Base-by-base conservation (phyloP, 2,113 vertebrate species). In the Polypterus bichir region DNA sequence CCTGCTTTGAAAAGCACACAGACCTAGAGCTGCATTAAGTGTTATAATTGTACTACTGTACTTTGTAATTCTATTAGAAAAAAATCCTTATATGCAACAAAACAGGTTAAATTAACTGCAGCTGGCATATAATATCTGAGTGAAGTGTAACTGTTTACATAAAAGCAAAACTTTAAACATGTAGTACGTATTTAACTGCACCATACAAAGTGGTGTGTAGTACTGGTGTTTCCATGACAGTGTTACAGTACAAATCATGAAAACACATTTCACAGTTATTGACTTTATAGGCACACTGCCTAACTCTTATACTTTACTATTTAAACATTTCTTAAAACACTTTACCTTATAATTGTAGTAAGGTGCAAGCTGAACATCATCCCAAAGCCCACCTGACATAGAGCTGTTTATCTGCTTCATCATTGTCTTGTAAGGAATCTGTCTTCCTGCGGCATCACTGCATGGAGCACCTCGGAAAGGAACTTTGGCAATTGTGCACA, bases 381-480 rank as follows among this genome's bases (percentile, higher is more conserved):
- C 81, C 96, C 96, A 97, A 45, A 90, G 76, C 51, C 78, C 67
- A 55, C 90, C 92, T 9, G 89, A 88, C 60, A 85, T n/a, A 2
- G 94, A 97, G 64, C 56, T 73, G 60, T 89, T 87, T 62, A 92
- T 69, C 74, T 89, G 85, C 70, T 84, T 83, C 91, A 93, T 95
- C 59, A 98, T 87, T 51, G 57, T 63, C 58, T 79, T 69, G 5
- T 97, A 98, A 1, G 88, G 51, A 3, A 94, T 83, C 71, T 98
- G 94, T 4, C 0, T 76, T 51, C 92, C 93, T 6, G 86, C 90
- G 7, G 92, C 92, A 53, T 97, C 92, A 2, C 93, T 97, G 73
- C 96, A 98, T 3, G 92, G 90, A 58, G 88, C 91, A 3, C 93
- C 93, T 47, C 87, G 86, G 70, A 94, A 98, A 64, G 92, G 83